Conservation (phyloP, 1,140 invertebrate genomes). For the Tachypleus tridentatus region DNA sequence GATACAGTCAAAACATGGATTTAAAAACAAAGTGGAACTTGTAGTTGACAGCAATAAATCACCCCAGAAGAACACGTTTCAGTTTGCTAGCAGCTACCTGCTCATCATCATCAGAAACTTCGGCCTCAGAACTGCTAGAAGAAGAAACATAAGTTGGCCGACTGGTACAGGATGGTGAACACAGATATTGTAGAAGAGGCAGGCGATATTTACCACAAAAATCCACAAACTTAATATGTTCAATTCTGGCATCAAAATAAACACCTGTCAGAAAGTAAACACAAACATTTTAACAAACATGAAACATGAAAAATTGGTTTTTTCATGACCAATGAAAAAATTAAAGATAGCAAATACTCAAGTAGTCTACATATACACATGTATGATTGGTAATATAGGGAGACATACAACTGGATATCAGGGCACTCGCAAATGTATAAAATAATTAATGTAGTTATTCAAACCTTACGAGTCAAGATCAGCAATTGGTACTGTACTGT, state of each 20-base stretch:
- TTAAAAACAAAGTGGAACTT: too few species aligned
- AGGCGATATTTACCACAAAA: slow-evolving; percentile 97
- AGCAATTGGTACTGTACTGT: too few species aligned
- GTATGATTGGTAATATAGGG: not conserved
- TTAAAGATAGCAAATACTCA: not conserved
- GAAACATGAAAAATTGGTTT: too few species aligned
- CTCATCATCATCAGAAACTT: slow-evolving; percentile 12
- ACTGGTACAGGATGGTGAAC: slow-evolving; percentile 78
- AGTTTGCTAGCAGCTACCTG: slow-evolving; percentile 17
- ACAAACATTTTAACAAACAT: too few species aligned
- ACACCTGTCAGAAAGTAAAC: slow-evolving; percentile 53
- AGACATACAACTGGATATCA: too few species aligned
- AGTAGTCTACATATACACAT: not conserved
- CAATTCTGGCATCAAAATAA: slow-evolving; percentile 89
- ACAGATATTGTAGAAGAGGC: slow-evolving; percentile 91
- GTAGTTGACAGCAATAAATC: not conserved
- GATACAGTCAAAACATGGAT: too few species aligned
- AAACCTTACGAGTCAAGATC: too few species aligned
- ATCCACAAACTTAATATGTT: slow-evolving; percentile 98
- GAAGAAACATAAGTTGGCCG: slow-evolving; percentile 31
- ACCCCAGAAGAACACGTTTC: slow-evolving; percentile 20
- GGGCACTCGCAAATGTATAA: too few species aligned
- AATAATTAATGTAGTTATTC: too few species aligned
- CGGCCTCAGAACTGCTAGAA: slow-evolving; percentile 5
- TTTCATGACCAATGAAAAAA: not conserved